Evolutionary conservation across 2,113 vertebrate genomes (phyloP).

Genomic region (Nyctibius bracteatus): DNA sequence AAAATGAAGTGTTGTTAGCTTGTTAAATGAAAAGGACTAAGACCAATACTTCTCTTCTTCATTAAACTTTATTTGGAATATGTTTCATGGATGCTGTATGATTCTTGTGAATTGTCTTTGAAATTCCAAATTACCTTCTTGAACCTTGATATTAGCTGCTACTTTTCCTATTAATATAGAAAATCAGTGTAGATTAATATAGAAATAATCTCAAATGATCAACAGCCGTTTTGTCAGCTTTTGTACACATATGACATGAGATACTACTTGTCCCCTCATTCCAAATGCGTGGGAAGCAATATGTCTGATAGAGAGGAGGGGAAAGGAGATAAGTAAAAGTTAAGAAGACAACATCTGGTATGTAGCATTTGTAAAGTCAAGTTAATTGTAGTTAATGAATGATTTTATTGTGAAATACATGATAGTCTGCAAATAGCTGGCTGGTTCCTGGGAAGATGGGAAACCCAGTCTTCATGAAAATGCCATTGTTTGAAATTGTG

Average conservation of each 20-base stretch:
- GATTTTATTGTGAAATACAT: neutral
- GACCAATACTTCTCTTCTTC: neutral
- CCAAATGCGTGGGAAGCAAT: neutral
- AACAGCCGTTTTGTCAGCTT: neutral
- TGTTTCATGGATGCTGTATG: neutral
- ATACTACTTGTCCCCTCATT: neutral
- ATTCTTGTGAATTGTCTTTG: neutral
- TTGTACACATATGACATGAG: neutral
- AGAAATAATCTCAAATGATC: neutral
- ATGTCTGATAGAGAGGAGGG: neutral
- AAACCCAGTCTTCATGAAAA: neutral
- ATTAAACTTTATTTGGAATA: neutral
- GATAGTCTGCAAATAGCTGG: neutral
- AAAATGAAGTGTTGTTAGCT: neutral
- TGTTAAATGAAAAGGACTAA: neutral
- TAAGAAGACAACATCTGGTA: neutral
- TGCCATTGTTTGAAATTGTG: neutral
- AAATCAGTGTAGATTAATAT: neutral
- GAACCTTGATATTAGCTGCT: neutral
- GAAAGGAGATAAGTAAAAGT: neutral
- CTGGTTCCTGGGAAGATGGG: neutral
- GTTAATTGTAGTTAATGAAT: neutral
- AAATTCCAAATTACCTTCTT: neutral
- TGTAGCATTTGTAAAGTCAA: neutral
- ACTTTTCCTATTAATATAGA: neutral